Conservation (phyloP, 2,113 vertebrate species). For the Narcine bancroftii region DNA sequence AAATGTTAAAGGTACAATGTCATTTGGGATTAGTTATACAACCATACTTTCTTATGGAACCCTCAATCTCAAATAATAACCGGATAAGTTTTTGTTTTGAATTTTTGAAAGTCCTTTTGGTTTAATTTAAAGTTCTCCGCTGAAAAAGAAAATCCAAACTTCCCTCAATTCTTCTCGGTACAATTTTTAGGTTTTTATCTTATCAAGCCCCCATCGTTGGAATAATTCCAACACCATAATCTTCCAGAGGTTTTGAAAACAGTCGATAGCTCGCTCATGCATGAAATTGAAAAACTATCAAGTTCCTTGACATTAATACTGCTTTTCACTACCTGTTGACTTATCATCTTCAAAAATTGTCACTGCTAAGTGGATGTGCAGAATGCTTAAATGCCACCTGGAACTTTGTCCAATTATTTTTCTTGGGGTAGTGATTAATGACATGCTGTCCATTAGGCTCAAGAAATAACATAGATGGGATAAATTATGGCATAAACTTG, state of each 20-base stretch:
- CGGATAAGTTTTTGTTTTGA: neutral
- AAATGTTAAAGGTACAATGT: neutral
- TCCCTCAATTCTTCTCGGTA: neutral
- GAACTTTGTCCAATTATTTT: neutral
- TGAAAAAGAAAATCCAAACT: neutral
- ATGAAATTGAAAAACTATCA: neutral
- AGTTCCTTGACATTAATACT: neutral
- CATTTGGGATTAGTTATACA: neutral
- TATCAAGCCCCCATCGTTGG: neutral
- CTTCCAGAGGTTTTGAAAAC: neutral
- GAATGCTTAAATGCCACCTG: neutral
- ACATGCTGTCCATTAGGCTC: neutral
- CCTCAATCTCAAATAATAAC: neutral
- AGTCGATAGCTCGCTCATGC: neutral
- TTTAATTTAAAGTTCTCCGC: neutral
- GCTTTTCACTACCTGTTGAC: neutral
- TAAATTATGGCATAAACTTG: neutral
- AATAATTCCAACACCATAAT: neutral
- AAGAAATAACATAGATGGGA: neutral
- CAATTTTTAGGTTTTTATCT: neutral
- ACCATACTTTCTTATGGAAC: neutral
- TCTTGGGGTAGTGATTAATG: neutral
- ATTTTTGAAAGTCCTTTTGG: neutral
- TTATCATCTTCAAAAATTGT: neutral
- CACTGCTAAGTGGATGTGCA: neutral